These are phyloP conservation scores for Caerostris darwini DNA, from an alignment of 1,140 invertebrate genomes.

Conservation along the genomic window DNA sequence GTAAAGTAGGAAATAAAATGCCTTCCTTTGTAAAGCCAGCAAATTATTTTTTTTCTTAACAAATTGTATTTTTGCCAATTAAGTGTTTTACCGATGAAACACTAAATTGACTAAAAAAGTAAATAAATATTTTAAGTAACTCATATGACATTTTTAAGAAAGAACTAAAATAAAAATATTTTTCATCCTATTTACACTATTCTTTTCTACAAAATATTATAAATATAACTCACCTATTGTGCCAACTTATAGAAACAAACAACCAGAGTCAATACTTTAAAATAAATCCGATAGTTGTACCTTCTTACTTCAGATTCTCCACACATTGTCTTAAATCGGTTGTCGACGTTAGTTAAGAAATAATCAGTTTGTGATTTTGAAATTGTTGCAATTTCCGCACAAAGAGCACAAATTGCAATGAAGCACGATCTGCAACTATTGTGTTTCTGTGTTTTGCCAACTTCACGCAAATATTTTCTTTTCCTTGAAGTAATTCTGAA, in stretches of 20 bases:
- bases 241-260: neutral
- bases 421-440: neutral
- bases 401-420: neutral
- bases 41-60: too few relatives aligned
- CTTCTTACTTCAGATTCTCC: neutral
- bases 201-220: neutral
- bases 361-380: neutral
- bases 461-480: neutral
- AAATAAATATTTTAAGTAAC: too few relatives aligned
- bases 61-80: too few relatives aligned
- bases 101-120: too few relatives aligned
- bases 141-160: too few relatives aligned
- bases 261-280: slow-evolving; percentile 28
- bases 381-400: neutral
- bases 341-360: neutral
- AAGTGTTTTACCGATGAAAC: too few relatives aligned
- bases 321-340: neutral
- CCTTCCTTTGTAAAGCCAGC: too few relatives aligned
- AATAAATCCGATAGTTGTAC: neutral
- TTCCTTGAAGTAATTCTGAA: neutral
- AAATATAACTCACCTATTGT: neutral
- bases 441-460: neutral
- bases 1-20: too few relatives aligned
- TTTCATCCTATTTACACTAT: too few relatives aligned
- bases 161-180: too few relatives aligned